Percentiles rank a stretch among this genome's conserved stretches.
phyloP scores from a whole-genome alignment of 2,113 vertebrate species.

The Myanophis thanlyinensis region DNA sequence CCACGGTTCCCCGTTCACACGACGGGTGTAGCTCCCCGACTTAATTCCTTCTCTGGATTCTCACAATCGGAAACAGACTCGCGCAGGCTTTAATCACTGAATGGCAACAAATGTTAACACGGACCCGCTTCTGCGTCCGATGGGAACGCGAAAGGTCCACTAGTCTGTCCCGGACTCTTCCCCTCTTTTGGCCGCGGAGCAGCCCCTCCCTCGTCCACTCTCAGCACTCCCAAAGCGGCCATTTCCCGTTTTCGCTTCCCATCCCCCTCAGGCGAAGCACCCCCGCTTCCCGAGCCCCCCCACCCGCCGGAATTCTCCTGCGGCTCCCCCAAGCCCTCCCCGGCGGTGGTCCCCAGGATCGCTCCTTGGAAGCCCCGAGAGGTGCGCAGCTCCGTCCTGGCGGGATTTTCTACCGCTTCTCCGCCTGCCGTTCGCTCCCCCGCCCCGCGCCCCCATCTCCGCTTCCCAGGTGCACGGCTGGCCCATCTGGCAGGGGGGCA shows the following conservation, averaged over 20 bases:
- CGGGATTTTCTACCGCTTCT: neutral
- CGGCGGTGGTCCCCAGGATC: no score
- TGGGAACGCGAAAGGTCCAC: neutral
- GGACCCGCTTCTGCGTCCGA: neutral
- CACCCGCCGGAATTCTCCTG: neutral
- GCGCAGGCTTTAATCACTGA: neutral
- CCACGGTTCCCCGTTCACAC: no score
- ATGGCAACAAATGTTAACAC: neutral
- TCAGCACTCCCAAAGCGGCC: neutral
- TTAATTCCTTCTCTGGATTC: neutral
- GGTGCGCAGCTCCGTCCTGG: neutral
- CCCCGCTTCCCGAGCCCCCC: no score
- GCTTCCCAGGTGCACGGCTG: conserved; percentile 4
- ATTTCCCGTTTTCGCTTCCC: neutral
- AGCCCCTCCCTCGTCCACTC: neutral
- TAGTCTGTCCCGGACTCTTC: neutral
- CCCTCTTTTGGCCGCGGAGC: no score
- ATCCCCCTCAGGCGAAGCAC: neutral
- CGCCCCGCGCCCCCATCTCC: neutral
- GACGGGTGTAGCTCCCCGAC: neutral
- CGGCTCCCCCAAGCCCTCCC: no score
- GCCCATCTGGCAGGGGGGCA: neutral
- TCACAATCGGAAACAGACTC: neutral
- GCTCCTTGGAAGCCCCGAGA: neutral
- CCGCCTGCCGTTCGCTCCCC: no score